Conservation (phyloP, 2,797 vertebrate genomes). For the Lepilemur septentrionalis region DNA sequence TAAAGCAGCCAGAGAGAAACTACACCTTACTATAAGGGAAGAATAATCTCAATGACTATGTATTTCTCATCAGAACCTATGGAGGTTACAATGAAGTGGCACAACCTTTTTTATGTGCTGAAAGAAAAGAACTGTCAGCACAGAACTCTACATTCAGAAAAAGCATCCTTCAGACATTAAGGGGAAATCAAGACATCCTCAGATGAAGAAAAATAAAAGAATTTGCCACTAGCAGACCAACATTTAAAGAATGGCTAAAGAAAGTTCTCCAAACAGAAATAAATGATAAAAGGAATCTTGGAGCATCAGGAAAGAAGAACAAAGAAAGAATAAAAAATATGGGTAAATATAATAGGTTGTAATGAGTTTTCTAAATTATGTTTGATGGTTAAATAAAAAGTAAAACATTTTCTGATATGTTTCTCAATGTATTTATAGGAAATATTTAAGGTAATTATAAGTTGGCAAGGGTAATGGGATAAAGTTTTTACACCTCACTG, state of each 20-base stretch:
- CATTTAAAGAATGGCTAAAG: conserved; percentile 27
- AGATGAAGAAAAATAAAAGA: conserved; percentile 38
- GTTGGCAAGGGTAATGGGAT: not conserved
- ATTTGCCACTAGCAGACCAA: not conserved
- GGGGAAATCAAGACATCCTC: conserved; percentile 12
- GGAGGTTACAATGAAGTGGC: not conserved
- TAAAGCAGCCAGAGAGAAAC: not conserved
- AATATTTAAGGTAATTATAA: conserved; percentile 6
- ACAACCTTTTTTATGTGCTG: not conserved
- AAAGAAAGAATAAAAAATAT: conserved; percentile 30
- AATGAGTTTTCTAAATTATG: conserved; percentile 25
- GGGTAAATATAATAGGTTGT: conserved; percentile 19
- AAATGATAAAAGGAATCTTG: not conserved
- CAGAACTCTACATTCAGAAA: not conserved
- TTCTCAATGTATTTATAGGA: not conserved
- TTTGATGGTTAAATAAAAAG: not conserved
- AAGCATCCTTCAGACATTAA: conserved; percentile 27
- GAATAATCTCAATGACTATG: not conserved
- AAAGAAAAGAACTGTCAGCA: conserved; percentile 1
- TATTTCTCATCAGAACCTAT: not conserved
- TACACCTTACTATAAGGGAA: not conserved
- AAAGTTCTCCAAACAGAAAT: conserved; percentile 43
- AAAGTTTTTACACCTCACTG: not conserved
- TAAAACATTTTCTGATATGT: not conserved
- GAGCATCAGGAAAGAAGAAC: conserved; percentile 26